Conservation (phyloP, 1,140 invertebrate species). For the Drosophila nannoptera region DNA sequence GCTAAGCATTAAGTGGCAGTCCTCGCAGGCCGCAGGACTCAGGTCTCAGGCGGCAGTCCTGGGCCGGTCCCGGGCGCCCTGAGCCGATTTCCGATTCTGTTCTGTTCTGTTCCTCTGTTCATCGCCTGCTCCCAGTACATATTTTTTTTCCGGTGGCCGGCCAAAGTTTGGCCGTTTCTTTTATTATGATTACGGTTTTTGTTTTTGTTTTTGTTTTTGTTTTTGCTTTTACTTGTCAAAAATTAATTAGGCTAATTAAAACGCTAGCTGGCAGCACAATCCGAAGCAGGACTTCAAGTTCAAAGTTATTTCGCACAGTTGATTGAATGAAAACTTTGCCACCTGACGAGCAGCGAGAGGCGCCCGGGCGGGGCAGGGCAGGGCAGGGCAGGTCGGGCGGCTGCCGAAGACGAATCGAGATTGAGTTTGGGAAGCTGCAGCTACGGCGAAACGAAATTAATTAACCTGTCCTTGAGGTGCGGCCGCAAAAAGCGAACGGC, state of each 20-base stretch:
- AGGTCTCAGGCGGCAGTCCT: not conserved
- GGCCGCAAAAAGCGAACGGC: conserved; percentile 7
- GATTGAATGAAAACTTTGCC: conserved; percentile 73
- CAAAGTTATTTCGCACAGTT: conserved; percentile 63
- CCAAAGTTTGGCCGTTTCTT: conserved; percentile 18
- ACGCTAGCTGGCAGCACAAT: conserved; percentile 45
- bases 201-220: conserved; percentile 7
- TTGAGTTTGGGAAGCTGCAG: not conserved
- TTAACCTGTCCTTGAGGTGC: conserved; percentile 55
- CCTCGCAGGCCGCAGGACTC: not conserved
- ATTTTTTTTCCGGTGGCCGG: not conserved
- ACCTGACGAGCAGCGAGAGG: conserved; percentile 34
- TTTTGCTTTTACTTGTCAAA: conserved; percentile 59
- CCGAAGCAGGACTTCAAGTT: conserved; percentile 56
- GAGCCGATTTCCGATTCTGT: conserved; percentile 2
- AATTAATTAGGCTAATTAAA: conserved; percentile 76
- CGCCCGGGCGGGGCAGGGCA: too few relatives aligned
- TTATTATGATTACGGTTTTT: conserved; percentile 20
- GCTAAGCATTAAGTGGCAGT: conserved; percentile 20
- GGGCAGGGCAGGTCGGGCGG: too few relatives aligned
- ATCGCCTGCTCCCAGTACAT: too few relatives aligned
- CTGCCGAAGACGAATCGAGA: not conserved
- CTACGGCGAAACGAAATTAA: conserved; percentile 53
- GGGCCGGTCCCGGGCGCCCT: not conserved
- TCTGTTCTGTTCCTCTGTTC: not conserved